Percentiles rank a stretch among this genome's conserved stretches.
Evolutionary conservation across 2,113 vertebrate genomes (phyloP).

Genomic region (Zingel zingel): DNA sequence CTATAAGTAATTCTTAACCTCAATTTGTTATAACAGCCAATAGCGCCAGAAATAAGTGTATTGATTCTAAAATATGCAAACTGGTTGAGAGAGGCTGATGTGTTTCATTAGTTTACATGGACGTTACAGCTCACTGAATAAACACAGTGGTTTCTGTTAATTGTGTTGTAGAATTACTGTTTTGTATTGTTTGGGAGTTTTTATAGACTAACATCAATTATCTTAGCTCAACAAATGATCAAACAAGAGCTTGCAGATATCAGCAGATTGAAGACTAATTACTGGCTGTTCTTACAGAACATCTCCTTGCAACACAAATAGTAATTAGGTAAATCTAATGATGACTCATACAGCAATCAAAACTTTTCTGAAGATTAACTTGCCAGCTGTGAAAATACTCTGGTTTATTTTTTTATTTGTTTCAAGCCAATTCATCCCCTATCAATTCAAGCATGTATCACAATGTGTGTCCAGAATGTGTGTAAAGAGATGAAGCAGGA

Average conservation of each 20-base stretch:
- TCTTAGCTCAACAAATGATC: slow-evolving; percentile 31
- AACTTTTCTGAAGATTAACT: slow-evolving; percentile 9
- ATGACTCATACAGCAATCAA: slow-evolving; percentile 2
- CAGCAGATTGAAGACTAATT: slow-evolving; percentile 39
- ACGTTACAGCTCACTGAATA: neutral
- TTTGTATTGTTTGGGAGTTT: slow-evolving; percentile 22
- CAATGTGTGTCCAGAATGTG: slow-evolving; percentile 19
- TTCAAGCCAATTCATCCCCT: neutral
- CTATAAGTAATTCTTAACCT: neutral
- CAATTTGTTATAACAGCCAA: neutral
- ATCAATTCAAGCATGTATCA: slow-evolving; percentile 5
- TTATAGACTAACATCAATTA: slow-evolving; percentile 26
- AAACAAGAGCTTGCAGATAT: slow-evolving; percentile 11
- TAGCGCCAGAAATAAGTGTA: neutral
- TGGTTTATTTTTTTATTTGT: neutral
- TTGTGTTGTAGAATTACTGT: neutral
- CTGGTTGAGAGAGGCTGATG: neutral
- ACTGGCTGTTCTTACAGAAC: slow-evolving; percentile 35
- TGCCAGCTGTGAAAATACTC: neutral
- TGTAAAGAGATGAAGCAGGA: slow-evolving; percentile 26
- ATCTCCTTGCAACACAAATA: slow-evolving; percentile 43
- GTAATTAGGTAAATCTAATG: slow-evolving; percentile 46
- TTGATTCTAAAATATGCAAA: neutral
- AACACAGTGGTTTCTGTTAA: slow-evolving; percentile 5
- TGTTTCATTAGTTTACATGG: neutral